These are phyloP conservation scores for Pyrocoelia pectoralis DNA, from an alignment of 2,888 invertebrate species.

Conservation along the genomic window DNA sequence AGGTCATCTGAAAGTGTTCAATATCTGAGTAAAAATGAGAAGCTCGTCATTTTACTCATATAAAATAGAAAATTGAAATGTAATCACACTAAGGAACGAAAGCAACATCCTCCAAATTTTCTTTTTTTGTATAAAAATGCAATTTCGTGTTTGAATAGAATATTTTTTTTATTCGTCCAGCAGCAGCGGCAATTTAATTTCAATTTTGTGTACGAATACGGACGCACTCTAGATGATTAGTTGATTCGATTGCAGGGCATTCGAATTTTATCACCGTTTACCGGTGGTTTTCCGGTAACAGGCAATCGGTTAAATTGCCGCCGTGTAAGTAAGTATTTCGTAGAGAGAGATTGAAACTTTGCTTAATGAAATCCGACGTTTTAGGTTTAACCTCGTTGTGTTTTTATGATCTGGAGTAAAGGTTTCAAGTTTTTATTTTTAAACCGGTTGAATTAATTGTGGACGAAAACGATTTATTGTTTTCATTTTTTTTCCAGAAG, in stretches of 20 bases:
- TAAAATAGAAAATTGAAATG: too few relatives aligned
- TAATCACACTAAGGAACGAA: neutral
- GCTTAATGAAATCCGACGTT: neutral
- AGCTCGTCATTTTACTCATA: too few relatives aligned
- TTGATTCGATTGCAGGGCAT: conserved; percentile 39
- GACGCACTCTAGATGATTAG: conserved; percentile 42
- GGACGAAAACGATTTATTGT: too few relatives aligned
- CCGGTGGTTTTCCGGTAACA: conserved; percentile 39
- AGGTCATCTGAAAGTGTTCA: too few relatives aligned
- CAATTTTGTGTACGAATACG: conserved; percentile 20
- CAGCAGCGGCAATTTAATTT: conserved; percentile 23
- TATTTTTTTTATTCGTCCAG: conserved; percentile 20
- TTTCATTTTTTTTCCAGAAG: too few relatives aligned
- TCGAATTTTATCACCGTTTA: conserved; percentile 39
- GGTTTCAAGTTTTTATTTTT: too few relatives aligned
- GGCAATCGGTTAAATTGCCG: conserved; percentile 40
- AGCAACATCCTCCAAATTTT: neutral
- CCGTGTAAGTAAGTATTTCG: conserved; percentile 30
- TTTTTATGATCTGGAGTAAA: too few relatives aligned
- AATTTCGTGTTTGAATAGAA: neutral
- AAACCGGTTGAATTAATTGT: too few relatives aligned
- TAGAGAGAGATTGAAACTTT: conserved; percentile 9
- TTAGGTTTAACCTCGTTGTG: neutral
- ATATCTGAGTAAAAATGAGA: too few relatives aligned
- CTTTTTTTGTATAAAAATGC: conserved; percentile 1